Evolutionary conservation across 2,797 vertebrate species (phyloP).

Genomic region (Aulostomus chinensis): DNA sequence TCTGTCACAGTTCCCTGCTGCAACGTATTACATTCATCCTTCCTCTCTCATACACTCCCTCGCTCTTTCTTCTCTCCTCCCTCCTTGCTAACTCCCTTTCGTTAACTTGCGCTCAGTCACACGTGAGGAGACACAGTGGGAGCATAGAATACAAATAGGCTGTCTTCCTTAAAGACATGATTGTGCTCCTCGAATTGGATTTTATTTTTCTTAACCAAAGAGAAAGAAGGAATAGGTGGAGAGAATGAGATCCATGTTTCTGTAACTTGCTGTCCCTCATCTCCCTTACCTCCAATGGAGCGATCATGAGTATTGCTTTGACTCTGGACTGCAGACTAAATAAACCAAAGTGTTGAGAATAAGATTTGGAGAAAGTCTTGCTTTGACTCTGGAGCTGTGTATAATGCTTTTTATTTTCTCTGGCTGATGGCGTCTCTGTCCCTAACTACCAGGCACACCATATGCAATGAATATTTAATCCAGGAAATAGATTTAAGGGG

Average conservation of each 20-base stretch:
- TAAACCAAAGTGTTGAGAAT: too few species aligned
- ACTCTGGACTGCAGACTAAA: conserved; percentile 20
- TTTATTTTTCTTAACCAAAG: conserved; percentile 33
- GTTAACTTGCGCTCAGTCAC: conserved; percentile 76
- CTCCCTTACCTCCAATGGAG: conserved; percentile 26
- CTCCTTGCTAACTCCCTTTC: conserved; percentile 65
- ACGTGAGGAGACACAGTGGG: conserved; percentile 70
- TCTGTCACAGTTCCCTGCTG: conserved; percentile 81
- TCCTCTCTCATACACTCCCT: conserved; percentile 63
- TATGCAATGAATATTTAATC: conserved; percentile 33
- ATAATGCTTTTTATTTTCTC: neutral
- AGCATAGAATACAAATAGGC: conserved; percentile 81
- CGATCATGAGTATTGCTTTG: conserved; percentile 2
- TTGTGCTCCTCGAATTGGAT: conserved; percentile 70
- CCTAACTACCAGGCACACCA: neutral
- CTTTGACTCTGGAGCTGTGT: conserved; percentile 3
- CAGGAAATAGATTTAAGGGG: conserved; percentile 14
- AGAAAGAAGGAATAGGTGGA: conserved; percentile 20
- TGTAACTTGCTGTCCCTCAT: conserved; percentile 36
- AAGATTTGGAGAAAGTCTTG: too few species aligned
- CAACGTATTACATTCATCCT: conserved; percentile 76
- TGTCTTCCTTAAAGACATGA: conserved; percentile 77
- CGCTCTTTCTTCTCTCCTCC: conserved; percentile 54
- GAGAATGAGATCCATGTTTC: conserved; percentile 38
- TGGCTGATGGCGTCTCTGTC: conserved; percentile 1